Percentiles rank a stretch among this genome's conserved stretches.
Conservation (phyloP, 2,888 invertebrate species). For the Axea sp. region DNA sequence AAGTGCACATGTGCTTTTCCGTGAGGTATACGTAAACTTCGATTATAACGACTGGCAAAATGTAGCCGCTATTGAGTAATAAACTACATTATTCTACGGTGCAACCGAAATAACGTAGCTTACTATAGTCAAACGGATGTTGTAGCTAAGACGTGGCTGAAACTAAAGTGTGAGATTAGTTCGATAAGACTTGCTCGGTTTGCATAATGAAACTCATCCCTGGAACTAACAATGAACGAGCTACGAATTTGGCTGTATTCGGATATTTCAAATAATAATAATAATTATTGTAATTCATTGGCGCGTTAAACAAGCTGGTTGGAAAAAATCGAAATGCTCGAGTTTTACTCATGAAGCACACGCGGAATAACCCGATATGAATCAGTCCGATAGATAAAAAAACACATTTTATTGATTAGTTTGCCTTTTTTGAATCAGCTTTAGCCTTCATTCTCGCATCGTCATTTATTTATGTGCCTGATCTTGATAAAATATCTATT, state of each 20-base stretch:
- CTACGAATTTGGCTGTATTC: constrained; percentile 14
- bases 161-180: constrained; percentile 48
- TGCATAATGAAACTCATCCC: constrained; percentile 40
- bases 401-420: constrained; percentile 48
- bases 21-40: constrained; percentile 5
- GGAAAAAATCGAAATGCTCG: no score
- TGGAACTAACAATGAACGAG: constrained; percentile 30
- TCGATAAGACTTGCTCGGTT: constrained; percentile 39
- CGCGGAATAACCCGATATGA: no score
- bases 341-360: no score
- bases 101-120: constrained; percentile 17
- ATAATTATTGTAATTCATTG: constrained; percentile 25
- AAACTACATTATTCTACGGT: constrained; percentile 15
- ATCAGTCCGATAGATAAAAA: constrained; percentile 35
- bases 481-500: constrained; percentile 59
- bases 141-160: constrained; percentile 31
- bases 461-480: constrained; percentile 55
- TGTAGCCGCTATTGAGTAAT: constrained; percentile 11
- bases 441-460: constrained; percentile 49
- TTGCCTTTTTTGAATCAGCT: constrained; percentile 36
- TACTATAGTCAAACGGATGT: constrained; percentile 23
- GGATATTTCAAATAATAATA: constrained; percentile 1
- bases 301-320: not conserved
- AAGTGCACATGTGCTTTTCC: not conserved
- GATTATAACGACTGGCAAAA: constrained; percentile 8